Conservation (phyloP, 2,113 vertebrate species). For the Oreochromis tanganicae region DNA sequence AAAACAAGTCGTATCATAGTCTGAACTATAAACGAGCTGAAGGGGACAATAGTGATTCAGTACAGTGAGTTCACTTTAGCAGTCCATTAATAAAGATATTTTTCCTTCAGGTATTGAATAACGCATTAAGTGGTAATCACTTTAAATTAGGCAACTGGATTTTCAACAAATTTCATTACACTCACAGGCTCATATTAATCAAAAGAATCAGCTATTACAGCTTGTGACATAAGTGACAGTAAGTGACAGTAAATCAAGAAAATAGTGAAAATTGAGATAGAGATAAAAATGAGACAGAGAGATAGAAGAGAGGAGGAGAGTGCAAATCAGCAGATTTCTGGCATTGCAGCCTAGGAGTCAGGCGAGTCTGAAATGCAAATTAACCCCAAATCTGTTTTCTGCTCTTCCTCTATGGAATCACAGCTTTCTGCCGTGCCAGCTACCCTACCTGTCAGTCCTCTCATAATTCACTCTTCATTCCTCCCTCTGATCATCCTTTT, state of each 20-base stretch:
- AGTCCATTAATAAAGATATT: not conserved
- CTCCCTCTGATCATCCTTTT: not conserved
- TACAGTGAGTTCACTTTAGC: not conserved
- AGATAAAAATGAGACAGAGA: not conserved
- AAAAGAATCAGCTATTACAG: not conserved
- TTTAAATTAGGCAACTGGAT: not conserved
- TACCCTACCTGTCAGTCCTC: slow-evolving; percentile 22
- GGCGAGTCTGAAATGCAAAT: slow-evolving; percentile 62
- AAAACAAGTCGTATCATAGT: not conserved
- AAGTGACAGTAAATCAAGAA: not conserved
- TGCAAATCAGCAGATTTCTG: slow-evolving; percentile 31
- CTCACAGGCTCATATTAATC: not conserved
- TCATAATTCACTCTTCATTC: slow-evolving; percentile 4
- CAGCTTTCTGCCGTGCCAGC: slow-evolving; percentile 9
- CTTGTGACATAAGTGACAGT: not conserved
- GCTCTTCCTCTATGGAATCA: slow-evolving; percentile 31
- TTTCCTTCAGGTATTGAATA: not conserved
- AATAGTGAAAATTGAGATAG: not conserved
- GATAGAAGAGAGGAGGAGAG: not conserved
- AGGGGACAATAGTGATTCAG: not conserved
- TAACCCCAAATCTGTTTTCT: slow-evolving; percentile 38
- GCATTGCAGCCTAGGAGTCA: not conserved
- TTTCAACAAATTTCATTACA: not conserved
- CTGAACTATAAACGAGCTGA: not conserved
- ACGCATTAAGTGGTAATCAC: not conserved